Evolutionary conservation across 2,888 invertebrate species (phyloP).

Genomic region (Cerastis leucographa): DNA sequence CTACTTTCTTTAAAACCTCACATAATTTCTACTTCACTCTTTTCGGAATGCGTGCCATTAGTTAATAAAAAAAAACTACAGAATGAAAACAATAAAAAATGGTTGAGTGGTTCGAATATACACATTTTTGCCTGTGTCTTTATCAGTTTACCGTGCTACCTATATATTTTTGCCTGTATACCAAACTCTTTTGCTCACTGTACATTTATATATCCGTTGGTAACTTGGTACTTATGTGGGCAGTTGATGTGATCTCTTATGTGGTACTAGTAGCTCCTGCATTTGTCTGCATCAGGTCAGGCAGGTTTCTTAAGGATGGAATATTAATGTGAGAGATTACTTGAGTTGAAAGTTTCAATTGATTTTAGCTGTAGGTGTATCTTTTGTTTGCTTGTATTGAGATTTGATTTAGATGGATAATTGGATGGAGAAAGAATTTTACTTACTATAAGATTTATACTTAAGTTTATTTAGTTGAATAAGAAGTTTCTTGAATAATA

Average conservation of each 20-base stretch:
- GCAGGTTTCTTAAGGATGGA: conserved; percentile 42
- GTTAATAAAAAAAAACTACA: background rate
- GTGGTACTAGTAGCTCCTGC: conserved; percentile 68
- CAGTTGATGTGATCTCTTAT: conserved; percentile 81
- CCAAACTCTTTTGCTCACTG: conserved; percentile 26
- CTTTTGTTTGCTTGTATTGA: background rate
- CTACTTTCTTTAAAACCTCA: background rate
- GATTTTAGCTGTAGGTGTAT: conserved; percentile 16
- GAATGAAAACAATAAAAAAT: background rate
- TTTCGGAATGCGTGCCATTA: background rate
- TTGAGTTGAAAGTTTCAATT: conserved; percentile 22
- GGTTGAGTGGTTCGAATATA: background rate
- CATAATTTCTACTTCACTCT: background rate
- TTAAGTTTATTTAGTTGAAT: background rate
- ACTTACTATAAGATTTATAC: background rate
- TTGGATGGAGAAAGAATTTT: background rate
- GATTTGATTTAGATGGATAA: background rate
- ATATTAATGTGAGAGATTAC: conserved; percentile 40
- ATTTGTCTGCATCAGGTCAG: conserved; percentile 44
- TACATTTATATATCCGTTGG: conserved; percentile 47
- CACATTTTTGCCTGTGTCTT: background rate
- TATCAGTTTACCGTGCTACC: background rate
- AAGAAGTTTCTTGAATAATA: background rate
- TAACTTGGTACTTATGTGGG: conserved; percentile 53
- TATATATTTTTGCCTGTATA: background rate